These are phyloP conservation scores for Amazona vittata DNA, from an alignment of 2,113 vertebrate genomes.

Conservation along the genomic window DNA sequence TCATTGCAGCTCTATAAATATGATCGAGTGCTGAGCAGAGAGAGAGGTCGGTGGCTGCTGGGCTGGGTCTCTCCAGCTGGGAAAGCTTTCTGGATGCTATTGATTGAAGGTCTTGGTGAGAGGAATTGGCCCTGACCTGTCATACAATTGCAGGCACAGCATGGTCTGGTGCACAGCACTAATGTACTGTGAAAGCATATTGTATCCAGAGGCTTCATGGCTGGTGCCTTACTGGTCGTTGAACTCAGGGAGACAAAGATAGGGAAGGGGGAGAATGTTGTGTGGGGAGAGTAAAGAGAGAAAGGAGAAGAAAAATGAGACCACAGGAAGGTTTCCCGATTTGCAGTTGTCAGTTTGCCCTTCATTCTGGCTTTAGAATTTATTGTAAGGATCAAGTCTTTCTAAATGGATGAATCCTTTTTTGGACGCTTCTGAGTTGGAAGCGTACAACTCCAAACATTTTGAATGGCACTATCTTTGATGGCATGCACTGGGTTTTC, in stretches of 20 bases:
- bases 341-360: not conserved
- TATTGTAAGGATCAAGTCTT: not conserved
- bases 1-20: not conserved
- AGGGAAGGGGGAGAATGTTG: not conserved
- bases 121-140: not conserved
- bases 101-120: constrained; percentile 24
- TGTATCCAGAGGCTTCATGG: not conserved
- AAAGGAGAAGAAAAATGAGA: not conserved
- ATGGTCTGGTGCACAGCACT: not conserved
- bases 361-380: not conserved
- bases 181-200: constrained; percentile 38
- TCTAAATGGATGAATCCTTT: not conserved
- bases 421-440: not conserved
- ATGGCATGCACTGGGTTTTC: not conserved
- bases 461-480: not conserved
- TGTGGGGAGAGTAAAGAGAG: not conserved
- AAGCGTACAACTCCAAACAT: not conserved
- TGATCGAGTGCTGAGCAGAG: not conserved
- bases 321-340: not conserved
- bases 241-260: not conserved
- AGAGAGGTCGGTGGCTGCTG: not conserved
- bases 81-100: constrained; percentile 4
- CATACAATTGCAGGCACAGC: not conserved
- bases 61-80: not conserved
- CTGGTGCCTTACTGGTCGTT: not conserved